Percentiles rank a stretch among this genome's conserved stretches.
These are phyloP conservation scores for Harmothoe impar DNA, from an alignment of 2,888 invertebrate species.

Conservation along the genomic window DNA sequence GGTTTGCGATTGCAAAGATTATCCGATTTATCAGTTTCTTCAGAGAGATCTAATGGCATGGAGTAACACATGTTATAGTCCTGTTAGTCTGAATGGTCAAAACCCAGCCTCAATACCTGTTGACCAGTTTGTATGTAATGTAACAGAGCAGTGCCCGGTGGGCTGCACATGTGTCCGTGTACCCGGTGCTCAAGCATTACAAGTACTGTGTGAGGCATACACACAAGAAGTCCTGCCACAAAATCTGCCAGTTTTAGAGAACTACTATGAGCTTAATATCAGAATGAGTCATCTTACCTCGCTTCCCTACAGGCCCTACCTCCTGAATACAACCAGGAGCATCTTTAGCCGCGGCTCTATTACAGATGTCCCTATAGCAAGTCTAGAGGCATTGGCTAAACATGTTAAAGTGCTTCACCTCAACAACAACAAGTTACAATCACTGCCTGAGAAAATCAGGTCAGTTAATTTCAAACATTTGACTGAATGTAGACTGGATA, in stretches of 20 bases:
- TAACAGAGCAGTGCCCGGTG: background rate
- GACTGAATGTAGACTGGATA: background rate
- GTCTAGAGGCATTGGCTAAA: background rate
- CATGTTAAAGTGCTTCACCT: background rate
- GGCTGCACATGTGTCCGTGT: background rate
- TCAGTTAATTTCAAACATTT: background rate
- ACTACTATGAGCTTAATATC: background rate
- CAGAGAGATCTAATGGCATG: background rate
- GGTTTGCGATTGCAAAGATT: background rate
- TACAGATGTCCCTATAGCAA: background rate
- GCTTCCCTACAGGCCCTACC: background rate
- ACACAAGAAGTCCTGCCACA: background rate
- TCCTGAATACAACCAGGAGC: background rate
- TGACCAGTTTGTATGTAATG: background rate
- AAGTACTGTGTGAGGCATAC: background rate
- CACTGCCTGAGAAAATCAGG: background rate
- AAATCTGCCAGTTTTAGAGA: background rate
- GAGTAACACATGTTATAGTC: background rate
- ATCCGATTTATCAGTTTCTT: background rate
- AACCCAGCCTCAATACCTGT: background rate
- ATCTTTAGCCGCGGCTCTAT: background rate
- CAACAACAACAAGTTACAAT: too few relatives aligned
- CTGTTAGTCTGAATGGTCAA: background rate
- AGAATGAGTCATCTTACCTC: background rate
- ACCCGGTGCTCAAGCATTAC: background rate